A percentile compares a stretch with the other conserved stretches of the same genome.
phyloP scores from a whole-genome alignment of 2,113 vertebrate genomes.

The sheep (Ovis aries) region DNA sequence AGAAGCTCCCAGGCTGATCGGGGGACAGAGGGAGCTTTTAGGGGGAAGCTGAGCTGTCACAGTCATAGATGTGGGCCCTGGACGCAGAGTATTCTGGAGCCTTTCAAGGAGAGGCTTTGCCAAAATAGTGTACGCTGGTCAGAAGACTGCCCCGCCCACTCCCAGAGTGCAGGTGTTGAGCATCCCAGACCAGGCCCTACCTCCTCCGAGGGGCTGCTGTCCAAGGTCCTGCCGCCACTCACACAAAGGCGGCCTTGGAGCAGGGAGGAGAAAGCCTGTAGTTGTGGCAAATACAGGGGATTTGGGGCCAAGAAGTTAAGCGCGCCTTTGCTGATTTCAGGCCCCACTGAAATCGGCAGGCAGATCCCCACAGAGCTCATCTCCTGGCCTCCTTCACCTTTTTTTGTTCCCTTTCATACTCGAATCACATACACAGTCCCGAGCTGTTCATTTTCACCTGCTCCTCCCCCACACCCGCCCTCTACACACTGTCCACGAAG shows the following conservation, averaged over 20 bases:
- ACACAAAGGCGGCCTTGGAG: background rate
- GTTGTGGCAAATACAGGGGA: accelerated
- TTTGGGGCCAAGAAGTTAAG: accelerated
- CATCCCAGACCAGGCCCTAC: background rate
- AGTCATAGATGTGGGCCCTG: background rate
- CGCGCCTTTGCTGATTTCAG: background rate
- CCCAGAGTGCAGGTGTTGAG: background rate
- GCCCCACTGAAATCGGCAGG: accelerated
- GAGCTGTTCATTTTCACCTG: accelerated
- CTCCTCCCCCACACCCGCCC: background rate
- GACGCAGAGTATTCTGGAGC: background rate
- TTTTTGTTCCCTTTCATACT: background rate
- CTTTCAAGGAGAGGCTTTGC: accelerated
- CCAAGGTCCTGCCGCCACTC: background rate
- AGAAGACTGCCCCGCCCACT: background rate
- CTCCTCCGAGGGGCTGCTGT: background rate
- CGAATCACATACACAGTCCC: accelerated
- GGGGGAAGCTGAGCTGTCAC: background rate
- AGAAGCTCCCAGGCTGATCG: accelerated
- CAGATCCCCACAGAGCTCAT: background rate
- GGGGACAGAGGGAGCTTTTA: background rate
- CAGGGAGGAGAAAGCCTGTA: accelerated
- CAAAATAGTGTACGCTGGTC: accelerated
- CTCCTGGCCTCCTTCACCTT: background rate
- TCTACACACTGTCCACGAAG: background rate